Evolutionary conservation across 2,888 invertebrate species (phyloP).

Genomic region (Tupiocoris notatus): DNA sequence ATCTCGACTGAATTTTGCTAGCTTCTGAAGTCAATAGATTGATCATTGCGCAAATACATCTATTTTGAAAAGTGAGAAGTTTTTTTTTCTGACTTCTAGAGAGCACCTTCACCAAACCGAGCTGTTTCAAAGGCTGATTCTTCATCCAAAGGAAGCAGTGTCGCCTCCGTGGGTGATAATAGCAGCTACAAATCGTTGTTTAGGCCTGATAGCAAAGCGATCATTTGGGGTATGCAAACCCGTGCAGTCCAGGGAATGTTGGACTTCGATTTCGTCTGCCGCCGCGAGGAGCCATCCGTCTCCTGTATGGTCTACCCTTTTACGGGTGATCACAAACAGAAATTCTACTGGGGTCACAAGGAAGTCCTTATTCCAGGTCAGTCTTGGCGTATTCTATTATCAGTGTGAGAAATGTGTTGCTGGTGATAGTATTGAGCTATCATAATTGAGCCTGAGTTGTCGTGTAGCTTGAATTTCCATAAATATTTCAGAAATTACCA

Average conservation of each 20-base stretch:
- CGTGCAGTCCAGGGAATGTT: slow-evolving; percentile 95
- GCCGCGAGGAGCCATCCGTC: slow-evolving; percentile 83
- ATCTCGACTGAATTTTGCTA: too few species aligned
- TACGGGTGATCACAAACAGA: slow-evolving; percentile 97
- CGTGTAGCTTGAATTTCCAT: too few species aligned
- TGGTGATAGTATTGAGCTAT: too few species aligned
- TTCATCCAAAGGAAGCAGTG: neutral
- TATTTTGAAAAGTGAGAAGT: too few species aligned
- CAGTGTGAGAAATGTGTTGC: too few species aligned
- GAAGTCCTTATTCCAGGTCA: slow-evolving; percentile 82
- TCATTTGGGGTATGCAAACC: slow-evolving; percentile 99
- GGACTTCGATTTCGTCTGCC: slow-evolving; percentile 93
- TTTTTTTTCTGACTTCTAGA: slow-evolving; percentile 13
- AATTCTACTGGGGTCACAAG: slow-evolving; percentile 99
- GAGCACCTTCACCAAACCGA: slow-evolving; percentile 43
- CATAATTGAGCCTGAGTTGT: too few species aligned
- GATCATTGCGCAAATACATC: neutral
- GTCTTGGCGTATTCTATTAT: too few species aligned
- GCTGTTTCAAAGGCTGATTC: slow-evolving; percentile 2
- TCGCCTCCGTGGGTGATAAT: slow-evolving; percentile 15
- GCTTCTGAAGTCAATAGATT: too few species aligned
- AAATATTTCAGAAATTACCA: too few species aligned
- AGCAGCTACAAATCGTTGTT: slow-evolving; percentile 62
- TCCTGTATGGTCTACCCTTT: slow-evolving; percentile 98
- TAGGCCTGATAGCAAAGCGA: slow-evolving; percentile 80